Evolutionary conservation across 2,797 vertebrate genomes (phyloP), one percentile per base, ranked within the genome.

Genomic region (Acanthopagrus latus): DNA sequence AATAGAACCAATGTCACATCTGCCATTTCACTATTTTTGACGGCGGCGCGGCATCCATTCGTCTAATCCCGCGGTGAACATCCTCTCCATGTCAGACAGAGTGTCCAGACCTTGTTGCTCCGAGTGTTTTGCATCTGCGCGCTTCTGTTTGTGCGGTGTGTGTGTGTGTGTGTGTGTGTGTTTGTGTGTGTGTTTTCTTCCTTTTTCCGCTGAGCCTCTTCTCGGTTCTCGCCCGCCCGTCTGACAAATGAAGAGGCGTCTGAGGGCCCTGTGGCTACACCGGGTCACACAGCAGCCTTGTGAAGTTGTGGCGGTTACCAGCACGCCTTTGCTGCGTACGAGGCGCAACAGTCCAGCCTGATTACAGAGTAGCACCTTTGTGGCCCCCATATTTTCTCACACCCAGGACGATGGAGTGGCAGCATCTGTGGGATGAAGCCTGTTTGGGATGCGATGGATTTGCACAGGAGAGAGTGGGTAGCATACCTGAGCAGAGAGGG

Each of bases 351-450:
- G 89, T 89, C 88, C 86, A 80, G 80, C 72, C 75, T 87, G 81
- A 89, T 87, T 88, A 80, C 71, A 86, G 81, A 91, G 89, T 92
- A 86, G 85, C 89, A 92, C 89, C 90, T 92, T 82, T 64, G 78
- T 64, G 78, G 84, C 80, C 76, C 21, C 71, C 72, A 47, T 84
- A 78, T 87, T 90, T 90, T 89, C 89, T 93, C 91, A 92, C 92
- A 90, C 90, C 83, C 81, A 14, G 72, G 84, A 82, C 74, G 82
- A 82, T 81, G 75, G 75, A 88, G 86, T 83, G 86, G 84, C 85
- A 89, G 86, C 84, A 83, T 87, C 84, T 87, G 83, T 71, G 85
- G 83, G 85, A 88, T 90, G n/a, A 71, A 83, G 63, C 78, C 71
- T 79, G 51, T 66, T 76, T 76, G 65, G 82, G 81, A 83, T 82